A percentile compares a stretch with the other conserved stretches of the same genome.
Evolutionary conservation across 1,140 invertebrate species (phyloP).

Genomic region (Anagrus nilaparvatae): DNA sequence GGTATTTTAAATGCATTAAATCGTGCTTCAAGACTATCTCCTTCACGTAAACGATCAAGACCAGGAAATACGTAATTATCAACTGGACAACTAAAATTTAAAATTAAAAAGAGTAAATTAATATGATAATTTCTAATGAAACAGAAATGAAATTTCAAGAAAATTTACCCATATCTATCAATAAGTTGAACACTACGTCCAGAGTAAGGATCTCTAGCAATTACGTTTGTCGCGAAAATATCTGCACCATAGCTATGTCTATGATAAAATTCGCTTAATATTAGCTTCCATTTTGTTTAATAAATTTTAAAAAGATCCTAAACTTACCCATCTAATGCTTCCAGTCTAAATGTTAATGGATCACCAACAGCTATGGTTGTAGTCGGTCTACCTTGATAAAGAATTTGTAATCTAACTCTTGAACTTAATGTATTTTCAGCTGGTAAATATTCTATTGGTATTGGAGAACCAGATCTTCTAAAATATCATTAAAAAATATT

Average conservation of each 20-base stretch:
- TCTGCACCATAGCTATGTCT: slow-evolving; percentile 75
- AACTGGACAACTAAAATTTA: slow-evolving; percentile 63
- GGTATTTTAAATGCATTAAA: slow-evolving; percentile 94
- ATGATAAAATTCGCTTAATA: slow-evolving; percentile 7
- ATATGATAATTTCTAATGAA: slow-evolving; percentile 1
- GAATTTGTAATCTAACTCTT: slow-evolving; percentile 70
- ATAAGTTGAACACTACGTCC: slow-evolving; percentile 81
- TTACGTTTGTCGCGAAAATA: slow-evolving; percentile 87
- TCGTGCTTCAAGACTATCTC: slow-evolving; percentile 77
- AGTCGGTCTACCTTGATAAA: slow-evolving; percentile 82
- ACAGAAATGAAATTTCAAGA: neutral
- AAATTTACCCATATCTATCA: slow-evolving; percentile 71
- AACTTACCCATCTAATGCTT: slow-evolving; percentile 69
- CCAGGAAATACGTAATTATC: slow-evolving; percentile 88
- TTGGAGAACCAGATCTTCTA: slow-evolving; percentile 74
- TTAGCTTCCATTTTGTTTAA: neutral
- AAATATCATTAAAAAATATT: slow-evolving; percentile 5
- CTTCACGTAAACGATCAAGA: slow-evolving; percentile 71
- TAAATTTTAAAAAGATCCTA: neutral
- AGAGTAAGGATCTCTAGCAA: slow-evolving; percentile 87
- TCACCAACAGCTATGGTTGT: slow-evolving; percentile 92
- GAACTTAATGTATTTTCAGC: slow-evolving; percentile 84
- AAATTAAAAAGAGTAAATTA: neutral
- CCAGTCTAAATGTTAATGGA: slow-evolving; percentile 78
- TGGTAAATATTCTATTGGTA: slow-evolving; percentile 82